Base-by-base conservation (phyloP, 1,140 invertebrate genomes). In the Temnothorax nylanderi region DNA sequence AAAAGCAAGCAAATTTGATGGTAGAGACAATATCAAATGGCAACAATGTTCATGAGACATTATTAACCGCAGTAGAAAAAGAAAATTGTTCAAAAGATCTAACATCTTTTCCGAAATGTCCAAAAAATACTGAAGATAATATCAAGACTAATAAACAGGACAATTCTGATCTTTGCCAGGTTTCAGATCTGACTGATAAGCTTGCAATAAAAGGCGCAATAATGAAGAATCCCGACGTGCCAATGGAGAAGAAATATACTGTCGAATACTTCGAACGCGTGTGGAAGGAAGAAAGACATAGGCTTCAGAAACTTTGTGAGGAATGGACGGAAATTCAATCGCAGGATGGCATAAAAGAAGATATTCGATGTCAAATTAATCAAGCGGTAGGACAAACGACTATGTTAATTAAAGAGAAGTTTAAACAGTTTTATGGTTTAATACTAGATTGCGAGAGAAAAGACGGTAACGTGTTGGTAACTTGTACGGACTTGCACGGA, bases 331-430 rank as follows among this genome's bases (percentile, higher is more conserved):
- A 54, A 4, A 86, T 93, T 47, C 93, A 94, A 86, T n/a, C 88
- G 5, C 51, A 88, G 3, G 74, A 89, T 1, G 47, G 90, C 4
- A 87, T 95, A 51, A 81, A 94, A 49, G 95, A 96, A 86, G 95
- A 96, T 71, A 95, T 93, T 3, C 85, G 86, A 44, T 96, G 97
- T 90, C 94, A 96, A 91, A 97, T 98, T 54, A 95, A 97, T 89
- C 96, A 97, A 21, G 96, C 96, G 0, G 95, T 97, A 47, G 97
- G 97, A 0, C 97, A 98, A 92, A 97, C 97, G 0, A 95, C 96
- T 75, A 91, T 98, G 16, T 92, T 98, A 8, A 96, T 97, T 0
- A 94, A 92, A 2, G 96, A 97, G 84, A 97, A 97, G 88, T 96
- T 98, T 88, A 94, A 96, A 91, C 96, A 97, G 90, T 98, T 98